Conservation (phyloP, 2,113 vertebrate species). For the Bagarius yarrelli region DNA sequence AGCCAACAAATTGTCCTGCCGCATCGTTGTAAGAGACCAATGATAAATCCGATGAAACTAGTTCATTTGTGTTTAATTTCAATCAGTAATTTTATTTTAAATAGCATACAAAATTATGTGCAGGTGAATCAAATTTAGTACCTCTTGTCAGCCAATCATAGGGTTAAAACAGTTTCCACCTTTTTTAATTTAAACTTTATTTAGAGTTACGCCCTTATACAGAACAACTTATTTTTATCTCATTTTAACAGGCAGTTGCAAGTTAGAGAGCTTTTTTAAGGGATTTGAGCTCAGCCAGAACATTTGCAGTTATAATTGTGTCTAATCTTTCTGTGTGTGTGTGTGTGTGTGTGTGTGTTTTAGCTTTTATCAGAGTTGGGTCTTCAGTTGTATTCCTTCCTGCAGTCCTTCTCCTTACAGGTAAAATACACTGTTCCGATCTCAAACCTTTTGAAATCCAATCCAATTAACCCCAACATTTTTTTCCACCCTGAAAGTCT, state of each 20-base stretch:
- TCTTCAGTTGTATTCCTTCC: slow-evolving; percentile 83
- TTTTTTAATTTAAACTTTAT: neutral
- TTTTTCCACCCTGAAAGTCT: slow-evolving; percentile 68
- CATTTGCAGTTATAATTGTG: neutral
- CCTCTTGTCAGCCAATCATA: too few relatives aligned
- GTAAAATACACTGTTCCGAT: slow-evolving; percentile 65
- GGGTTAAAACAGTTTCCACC: neutral
- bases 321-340: slow-evolving; percentile 5
- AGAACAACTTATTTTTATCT: too few relatives aligned
- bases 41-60: neutral
- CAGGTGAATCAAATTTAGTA: too few relatives aligned
- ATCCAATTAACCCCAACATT: slow-evolving; percentile 47
- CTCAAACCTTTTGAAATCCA: slow-evolving; percentile 22
- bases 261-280: too few relatives aligned
- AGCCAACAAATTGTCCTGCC: neutral
- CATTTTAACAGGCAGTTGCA: too few relatives aligned
- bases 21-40: neutral
- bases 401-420: slow-evolving; percentile 84
- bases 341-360: neutral
- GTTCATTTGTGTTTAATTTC: too few relatives aligned
- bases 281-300: neutral
- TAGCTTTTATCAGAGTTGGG: slow-evolving; percentile 91
- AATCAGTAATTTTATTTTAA: too few relatives aligned
- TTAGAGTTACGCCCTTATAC: too few relatives aligned
- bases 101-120: too few relatives aligned